These are phyloP conservation scores for Nephrotoma appendiculata DNA, from an alignment of 2,888 invertebrate species.

Conservation along the genomic window DNA sequence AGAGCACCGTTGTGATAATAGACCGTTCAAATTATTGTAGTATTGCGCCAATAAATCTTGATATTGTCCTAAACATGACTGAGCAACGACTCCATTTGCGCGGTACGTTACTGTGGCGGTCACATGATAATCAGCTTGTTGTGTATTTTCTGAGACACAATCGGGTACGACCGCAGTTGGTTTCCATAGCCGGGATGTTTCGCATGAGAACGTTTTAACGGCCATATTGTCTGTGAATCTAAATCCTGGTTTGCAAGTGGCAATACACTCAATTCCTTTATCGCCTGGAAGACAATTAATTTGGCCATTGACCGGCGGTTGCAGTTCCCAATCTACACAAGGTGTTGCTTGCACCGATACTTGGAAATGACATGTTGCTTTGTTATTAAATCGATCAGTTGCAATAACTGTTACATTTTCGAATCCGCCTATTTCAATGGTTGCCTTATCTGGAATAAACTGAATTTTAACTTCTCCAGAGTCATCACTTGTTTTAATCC, in stretches of 20 bases:
- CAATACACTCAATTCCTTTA: slow-evolving; percentile 68
- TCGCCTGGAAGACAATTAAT: slow-evolving; percentile 76
- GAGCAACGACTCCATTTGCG: slow-evolving; percentile 79
- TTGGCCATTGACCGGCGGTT: slow-evolving; percentile 76
- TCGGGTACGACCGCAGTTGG: slow-evolving; percentile 86
- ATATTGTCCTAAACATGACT: slow-evolving; percentile 70
- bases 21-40: slow-evolving; percentile 60
- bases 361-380: slow-evolving; percentile 85
- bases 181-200: slow-evolving; percentile 66
- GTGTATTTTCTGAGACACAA: slow-evolving; percentile 89
- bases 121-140: slow-evolving; percentile 89
- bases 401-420: slow-evolving; percentile 88
- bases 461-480: slow-evolving; percentile 76
- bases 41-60: slow-evolving; percentile 70
- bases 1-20: slow-evolving; percentile 83
- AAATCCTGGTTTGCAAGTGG: slow-evolving; percentile 76
- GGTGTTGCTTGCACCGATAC: slow-evolving; percentile 85
- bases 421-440: slow-evolving; percentile 72
- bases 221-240: slow-evolving; percentile 84
- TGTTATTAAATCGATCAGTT: slow-evolving; percentile 73
- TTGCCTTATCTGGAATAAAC: slow-evolving; percentile 69
- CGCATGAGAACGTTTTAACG: slow-evolving; percentile 74
- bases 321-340: slow-evolving; percentile 89
- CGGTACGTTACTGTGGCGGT: slow-evolving; percentile 74
- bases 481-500: slow-evolving; percentile 75